A percentile compares a stretch with the other conserved stretches of the same genome.
phyloP scores from a whole-genome alignment of 2,888 invertebrate genomes.

The Megaustenia siamemsis region DNA sequence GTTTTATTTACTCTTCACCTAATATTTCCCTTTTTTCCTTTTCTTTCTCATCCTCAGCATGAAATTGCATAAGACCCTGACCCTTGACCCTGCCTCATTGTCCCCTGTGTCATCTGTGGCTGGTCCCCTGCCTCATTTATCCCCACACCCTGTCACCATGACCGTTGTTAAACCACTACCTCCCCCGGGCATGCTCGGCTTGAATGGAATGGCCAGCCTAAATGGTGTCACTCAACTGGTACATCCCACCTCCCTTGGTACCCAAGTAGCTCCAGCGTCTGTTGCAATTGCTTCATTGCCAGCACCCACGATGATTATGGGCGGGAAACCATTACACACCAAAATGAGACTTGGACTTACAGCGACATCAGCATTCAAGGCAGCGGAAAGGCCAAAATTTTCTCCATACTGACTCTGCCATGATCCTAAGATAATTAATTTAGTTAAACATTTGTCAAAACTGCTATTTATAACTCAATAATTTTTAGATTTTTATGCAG shows the following conservation, averaged over 20 bases:
- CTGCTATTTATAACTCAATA: not conserved
- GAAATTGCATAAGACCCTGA: slow-evolving; percentile 79
- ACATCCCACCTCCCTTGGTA: slow-evolving; percentile 28
- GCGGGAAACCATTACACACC: slow-evolving; percentile 67
- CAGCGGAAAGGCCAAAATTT: slow-evolving; percentile 73
- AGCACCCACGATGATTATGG: slow-evolving; percentile 34
- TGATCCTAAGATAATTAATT: slow-evolving; percentile 32
- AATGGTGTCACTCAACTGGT: slow-evolving; percentile 37
- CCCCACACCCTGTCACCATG: slow-evolving; percentile 58
- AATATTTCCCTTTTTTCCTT: slow-evolving; percentile 51
- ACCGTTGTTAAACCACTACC: slow-evolving; percentile 51
- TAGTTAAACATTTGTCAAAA: slow-evolving; percentile 5
- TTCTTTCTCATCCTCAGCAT: slow-evolving; percentile 70
- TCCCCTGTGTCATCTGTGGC: slow-evolving; percentile 69
- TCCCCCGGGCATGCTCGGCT: slow-evolving; percentile 40
- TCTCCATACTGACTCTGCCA: slow-evolving; percentile 72
- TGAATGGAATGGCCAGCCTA: slow-evolving; percentile 44
- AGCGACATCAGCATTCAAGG: slow-evolving; percentile 67
- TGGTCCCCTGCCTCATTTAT: slow-evolving; percentile 51
- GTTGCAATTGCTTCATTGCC: slow-evolving; percentile 46
- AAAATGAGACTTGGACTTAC: slow-evolving; percentile 75
- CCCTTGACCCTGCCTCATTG: slow-evolving; percentile 77
- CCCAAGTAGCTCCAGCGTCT: slow-evolving; percentile 35
- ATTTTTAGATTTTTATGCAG: not conserved
- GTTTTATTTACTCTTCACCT: slow-evolving; percentile 44